Evolutionary conservation across 2,888 invertebrate genomes (phyloP).

Genomic region (Onthophagus sagittarius): DNA sequence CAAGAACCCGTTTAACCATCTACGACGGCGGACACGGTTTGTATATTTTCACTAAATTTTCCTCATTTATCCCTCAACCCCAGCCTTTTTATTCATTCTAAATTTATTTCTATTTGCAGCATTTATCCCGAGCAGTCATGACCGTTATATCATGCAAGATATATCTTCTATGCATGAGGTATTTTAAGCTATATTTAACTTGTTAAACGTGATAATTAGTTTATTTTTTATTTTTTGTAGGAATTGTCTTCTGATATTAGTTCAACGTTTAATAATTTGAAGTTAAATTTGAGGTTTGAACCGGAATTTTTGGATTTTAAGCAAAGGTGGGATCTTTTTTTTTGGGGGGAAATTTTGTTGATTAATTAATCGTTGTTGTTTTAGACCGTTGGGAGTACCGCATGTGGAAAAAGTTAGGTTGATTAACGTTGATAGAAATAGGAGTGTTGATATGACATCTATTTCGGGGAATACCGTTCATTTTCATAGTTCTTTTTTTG

Average conservation of each 20-base stretch:
- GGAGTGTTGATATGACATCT: constrained; percentile 86
- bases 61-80: constrained; percentile 42
- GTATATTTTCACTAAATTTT: constrained; percentile 48
- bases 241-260: constrained; percentile 43
- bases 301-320: constrained; percentile 67
- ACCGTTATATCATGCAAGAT: constrained; percentile 66
- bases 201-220: constrained; percentile 25
- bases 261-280: constrained; percentile 38
- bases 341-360: not conserved
- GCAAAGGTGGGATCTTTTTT: constrained; percentile 55
- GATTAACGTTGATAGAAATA: constrained; percentile 81
- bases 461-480: constrained; percentile 92
- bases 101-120: constrained; percentile 50
- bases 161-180: constrained; percentile 57
- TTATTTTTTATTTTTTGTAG: constrained; percentile 35
- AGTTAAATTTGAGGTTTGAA: constrained; percentile 57
- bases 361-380: constrained; percentile 34
- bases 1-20: constrained; percentile 66
- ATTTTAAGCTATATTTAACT: constrained; percentile 22
- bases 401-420: constrained; percentile 82
- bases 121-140: constrained; percentile 68
- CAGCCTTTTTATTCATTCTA: no score
- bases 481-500: constrained; percentile 97
- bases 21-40: constrained; percentile 74
- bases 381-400: constrained; percentile 81